Conservation (phyloP, 1,140 invertebrate species). For the Lepidurus apus region DNA sequence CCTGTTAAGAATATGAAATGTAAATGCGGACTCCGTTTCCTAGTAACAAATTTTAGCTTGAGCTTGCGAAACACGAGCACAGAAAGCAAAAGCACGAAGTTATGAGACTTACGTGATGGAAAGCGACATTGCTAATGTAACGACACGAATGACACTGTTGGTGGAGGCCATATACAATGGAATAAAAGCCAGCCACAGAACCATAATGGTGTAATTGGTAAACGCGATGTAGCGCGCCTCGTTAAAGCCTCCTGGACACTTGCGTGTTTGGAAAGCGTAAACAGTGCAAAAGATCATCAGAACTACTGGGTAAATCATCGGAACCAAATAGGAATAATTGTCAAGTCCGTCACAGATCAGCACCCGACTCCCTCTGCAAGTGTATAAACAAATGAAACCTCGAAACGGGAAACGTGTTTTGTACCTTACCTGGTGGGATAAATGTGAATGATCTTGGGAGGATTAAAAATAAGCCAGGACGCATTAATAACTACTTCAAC, state of each 20-base stretch:
- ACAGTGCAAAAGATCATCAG: slow-evolving; percentile 59
- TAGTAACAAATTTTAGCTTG: not conserved
- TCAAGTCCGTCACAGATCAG: slow-evolving; percentile 50
- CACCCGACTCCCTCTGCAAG: slow-evolving; percentile 34
- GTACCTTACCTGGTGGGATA: slow-evolving; percentile 46
- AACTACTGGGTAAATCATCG: slow-evolving; percentile 53
- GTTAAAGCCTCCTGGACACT: slow-evolving; percentile 72
- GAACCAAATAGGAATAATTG: slow-evolving; percentile 50
- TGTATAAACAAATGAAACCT: not conserved
- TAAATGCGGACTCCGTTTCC: not conserved
- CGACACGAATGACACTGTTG: slow-evolving; percentile 48
- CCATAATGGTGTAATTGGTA: slow-evolving; percentile 69
- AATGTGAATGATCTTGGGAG: slow-evolving; percentile 46
- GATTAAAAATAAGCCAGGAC: slow-evolving; percentile 49
- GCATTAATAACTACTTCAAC: slow-evolving; percentile 52
- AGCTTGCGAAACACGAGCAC: not conserved
- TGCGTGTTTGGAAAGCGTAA: slow-evolving; percentile 67
- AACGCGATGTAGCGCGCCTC: slow-evolving; percentile 67
- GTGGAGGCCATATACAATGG: slow-evolving; percentile 61
- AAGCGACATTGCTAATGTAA: slow-evolving; percentile 53
- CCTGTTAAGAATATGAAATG: slow-evolving; percentile 36
- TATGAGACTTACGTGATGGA: slow-evolving; percentile 45
- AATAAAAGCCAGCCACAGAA: slow-evolving; percentile 70
- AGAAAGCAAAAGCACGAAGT: not conserved
- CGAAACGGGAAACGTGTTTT: not conserved